A percentile compares a stretch with the other conserved stretches of the same genome.
Evolutionary conservation across 1,140 invertebrate species (phyloP).

Genomic region (Teleopsis dalmanni): DNA sequence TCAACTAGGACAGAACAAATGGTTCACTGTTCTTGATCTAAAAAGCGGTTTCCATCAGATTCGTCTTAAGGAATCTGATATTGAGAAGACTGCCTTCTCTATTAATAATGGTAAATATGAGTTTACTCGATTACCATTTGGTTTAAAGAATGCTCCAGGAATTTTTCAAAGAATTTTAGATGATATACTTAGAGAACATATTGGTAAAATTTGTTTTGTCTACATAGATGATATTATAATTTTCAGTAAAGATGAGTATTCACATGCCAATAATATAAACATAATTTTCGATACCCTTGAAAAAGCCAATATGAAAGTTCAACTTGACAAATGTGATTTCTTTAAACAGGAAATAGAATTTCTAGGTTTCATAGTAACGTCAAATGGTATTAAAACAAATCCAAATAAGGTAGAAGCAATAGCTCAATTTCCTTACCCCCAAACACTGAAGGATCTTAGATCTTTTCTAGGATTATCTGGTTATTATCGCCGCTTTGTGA

Average conservation of each 20-base stretch:
- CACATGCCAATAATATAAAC: constrained; percentile 4
- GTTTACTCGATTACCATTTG: constrained; percentile 34
- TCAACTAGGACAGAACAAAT: constrained; percentile 33
- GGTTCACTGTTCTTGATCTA: constrained; percentile 45
- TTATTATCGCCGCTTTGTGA: constrained; percentile 37
- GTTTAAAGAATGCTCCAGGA: constrained; percentile 38
- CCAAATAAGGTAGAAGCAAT: constrained; percentile 10
- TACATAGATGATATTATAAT: constrained; percentile 12
- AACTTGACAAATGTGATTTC: constrained; percentile 44
- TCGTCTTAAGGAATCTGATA: not conserved
- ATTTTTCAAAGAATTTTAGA: constrained; percentile 27
- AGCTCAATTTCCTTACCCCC: constrained; percentile 7
- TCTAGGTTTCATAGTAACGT: constrained; percentile 16
- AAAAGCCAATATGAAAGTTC: constrained; percentile 43
- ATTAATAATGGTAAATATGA: constrained; percentile 30
- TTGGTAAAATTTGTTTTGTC: constrained; percentile 10
- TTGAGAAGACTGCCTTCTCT: constrained; percentile 4
- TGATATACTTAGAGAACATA: constrained; percentile 5
- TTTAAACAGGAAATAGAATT: constrained; percentile 21
- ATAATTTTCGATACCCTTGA: constrained; percentile 20
- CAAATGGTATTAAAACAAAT: constrained; percentile 16
- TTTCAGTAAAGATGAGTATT: constrained; percentile 4
- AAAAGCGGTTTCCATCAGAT: constrained; percentile 43
- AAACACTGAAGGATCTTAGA: constrained; percentile 8
- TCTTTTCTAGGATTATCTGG: constrained; percentile 24